phyloP scores from a whole-genome alignment of 2,888 invertebrate genomes.

The Athripsodes cinereus region DNA sequence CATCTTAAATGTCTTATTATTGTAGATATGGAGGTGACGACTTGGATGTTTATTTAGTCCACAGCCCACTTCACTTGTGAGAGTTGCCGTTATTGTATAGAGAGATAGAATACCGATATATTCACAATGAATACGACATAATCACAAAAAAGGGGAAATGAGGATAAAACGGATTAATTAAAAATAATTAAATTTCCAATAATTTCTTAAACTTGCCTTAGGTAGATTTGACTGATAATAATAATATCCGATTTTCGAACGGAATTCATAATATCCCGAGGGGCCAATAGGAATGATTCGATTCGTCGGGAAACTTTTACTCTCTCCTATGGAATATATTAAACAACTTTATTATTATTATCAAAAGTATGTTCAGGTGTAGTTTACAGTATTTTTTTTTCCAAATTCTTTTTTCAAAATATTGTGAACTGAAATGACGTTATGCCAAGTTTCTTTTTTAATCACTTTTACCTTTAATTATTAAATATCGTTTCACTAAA shows the following conservation, averaged over 20 bases:
- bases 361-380: background rate
- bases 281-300: slow-evolving; percentile 22
- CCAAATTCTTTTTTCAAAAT: too few species aligned
- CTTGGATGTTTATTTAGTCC: too few species aligned
- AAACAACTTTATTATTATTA: background rate
- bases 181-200: slow-evolving; percentile 11
- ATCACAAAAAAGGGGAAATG: background rate
- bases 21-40: too few species aligned
- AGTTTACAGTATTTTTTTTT: background rate
- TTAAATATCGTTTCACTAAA: too few species aligned
- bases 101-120: too few species aligned
- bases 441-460: too few species aligned
- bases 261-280: slow-evolving; percentile 6
- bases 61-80: too few species aligned
- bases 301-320: slow-evolving; percentile 8
- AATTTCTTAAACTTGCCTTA: background rate
- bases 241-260: background rate
- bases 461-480: too few species aligned
- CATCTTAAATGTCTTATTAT: too few species aligned
- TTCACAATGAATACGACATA: too few species aligned
- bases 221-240: background rate
- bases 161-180: slow-evolving; percentile 12
- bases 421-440: too few species aligned
- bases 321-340: background rate
- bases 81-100: too few species aligned